Conservation (phyloP, 2,113 vertebrate genomes). For the Rhegmatorhina hoffmannsi region DNA sequence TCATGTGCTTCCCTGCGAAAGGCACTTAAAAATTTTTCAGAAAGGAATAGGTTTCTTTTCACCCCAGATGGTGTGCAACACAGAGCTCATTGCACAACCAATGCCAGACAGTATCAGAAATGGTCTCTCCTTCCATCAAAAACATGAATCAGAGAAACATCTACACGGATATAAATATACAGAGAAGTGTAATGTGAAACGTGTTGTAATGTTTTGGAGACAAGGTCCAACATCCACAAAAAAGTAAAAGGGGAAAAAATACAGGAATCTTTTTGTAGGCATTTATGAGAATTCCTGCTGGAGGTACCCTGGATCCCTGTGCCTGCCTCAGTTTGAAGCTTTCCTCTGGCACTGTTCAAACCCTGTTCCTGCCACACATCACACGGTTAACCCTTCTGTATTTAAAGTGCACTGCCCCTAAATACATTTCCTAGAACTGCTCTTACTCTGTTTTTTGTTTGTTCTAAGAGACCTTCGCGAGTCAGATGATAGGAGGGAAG, state of each 20-base stretch:
- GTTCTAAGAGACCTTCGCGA: not conserved
- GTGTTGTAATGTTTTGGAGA: not conserved
- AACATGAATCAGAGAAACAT: not conserved
- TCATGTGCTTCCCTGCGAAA: not conserved
- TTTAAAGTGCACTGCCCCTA: not conserved
- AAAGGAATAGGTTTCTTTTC: not conserved
- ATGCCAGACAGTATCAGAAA: not conserved
- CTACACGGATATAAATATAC: not conserved
- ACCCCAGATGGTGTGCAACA: not conserved
- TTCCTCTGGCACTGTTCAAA: not conserved
- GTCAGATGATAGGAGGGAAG: not conserved
- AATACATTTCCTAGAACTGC: not conserved
- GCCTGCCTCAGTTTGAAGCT: not conserved
- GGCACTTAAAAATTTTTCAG: not conserved
- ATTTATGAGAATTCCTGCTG: not conserved
- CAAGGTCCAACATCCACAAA: not conserved
- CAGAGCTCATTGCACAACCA: not conserved
- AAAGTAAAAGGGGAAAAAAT: rapidly evolving
- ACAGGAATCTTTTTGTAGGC: not conserved
- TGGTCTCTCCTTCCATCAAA: not conserved
- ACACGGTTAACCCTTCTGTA: not conserved
- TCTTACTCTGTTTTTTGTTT: not conserved
- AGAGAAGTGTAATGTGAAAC: rapidly evolving
- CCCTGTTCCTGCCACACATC: not conserved
- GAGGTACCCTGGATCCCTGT: not conserved